Conservation (phyloP, 23 tunicate genomes). For the Trididemnum miniatum region DNA sequence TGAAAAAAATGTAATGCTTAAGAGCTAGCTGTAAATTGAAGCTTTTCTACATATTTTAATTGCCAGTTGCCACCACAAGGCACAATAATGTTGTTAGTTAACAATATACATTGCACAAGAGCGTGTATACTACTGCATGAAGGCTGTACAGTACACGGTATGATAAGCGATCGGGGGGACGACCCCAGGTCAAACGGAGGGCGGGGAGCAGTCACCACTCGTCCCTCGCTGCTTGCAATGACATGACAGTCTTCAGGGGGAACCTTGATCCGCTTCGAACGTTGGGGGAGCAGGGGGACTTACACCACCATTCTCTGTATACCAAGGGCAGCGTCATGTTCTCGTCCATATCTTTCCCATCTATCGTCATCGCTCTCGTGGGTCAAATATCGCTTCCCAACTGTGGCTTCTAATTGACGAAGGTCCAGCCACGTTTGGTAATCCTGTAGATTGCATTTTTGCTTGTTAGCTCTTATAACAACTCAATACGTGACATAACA, state of each 20-base stretch:
- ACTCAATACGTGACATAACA: no score
- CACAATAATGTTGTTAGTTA: conserved; percentile 23
- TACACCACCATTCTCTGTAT: conserved; percentile 19
- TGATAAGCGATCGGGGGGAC: neutral
- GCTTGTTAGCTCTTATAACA: no score
- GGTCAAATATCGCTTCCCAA: conserved; percentile 77
- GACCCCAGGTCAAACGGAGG: neutral
- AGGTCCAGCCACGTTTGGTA: conserved; percentile 86
- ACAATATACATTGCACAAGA: conserved; percentile 34
- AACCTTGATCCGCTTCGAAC: no score
- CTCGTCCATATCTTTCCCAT: conserved; percentile 75
- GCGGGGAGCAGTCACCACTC: neutral
- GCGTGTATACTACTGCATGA: conserved; percentile 22
- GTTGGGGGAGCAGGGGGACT: neutral
- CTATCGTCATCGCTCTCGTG: conserved; percentile 92
- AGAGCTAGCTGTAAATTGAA: neutral
- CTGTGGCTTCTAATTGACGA: conserved; percentile 64
- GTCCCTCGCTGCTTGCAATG: neutral
- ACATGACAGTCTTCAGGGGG: neutral
- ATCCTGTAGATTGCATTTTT: no score
- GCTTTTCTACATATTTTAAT: neutral
- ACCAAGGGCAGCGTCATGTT: conserved; percentile 38
- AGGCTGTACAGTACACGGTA: conserved; percentile 3
- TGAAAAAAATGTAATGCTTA: no score
- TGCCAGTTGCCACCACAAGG: conserved; percentile 21